Base-by-base conservation (phyloP, 1,140 invertebrate genomes). In the Bilobella aurantiaca region DNA sequence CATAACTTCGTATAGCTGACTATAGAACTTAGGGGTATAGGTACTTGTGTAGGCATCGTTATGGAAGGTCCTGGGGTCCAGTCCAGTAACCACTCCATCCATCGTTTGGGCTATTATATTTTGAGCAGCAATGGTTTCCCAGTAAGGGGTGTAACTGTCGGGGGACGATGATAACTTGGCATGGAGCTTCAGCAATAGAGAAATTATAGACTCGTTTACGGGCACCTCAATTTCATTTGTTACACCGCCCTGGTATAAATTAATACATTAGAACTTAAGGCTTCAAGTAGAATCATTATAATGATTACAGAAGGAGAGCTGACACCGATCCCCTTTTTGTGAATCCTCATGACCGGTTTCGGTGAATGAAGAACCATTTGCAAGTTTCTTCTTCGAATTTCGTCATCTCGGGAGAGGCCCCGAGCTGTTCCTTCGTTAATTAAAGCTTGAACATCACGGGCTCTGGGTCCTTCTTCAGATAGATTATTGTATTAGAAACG, bases 141-240 rank as follows among this genome's bases (percentile, higher is more conserved):
- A 72, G 56, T 63, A 72, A 0, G 80, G 80, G 71, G 81, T 81
- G 73, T 84, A 95, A 68, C 88, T 91, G 74, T 93, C 89, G 3
- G 88, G 83, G 37, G 84, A 80, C 2, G 88, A 89, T 0, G 88
- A 89, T 16, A 96, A 78, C 75, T 96, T 92, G 0, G 90, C 90
- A 77, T 97, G 93, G n/a, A 97, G 80, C 77, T 93, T 94, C 12
- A 97, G 79, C 27, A 98, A 78, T 37, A 97, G 79, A 8, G 58
- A 59, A 25, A 59, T 28, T 60, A 97, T 91, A 65, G 90, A 95
- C 77, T 97, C 93, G 72, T 92, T 89, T 16, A 72, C 47, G 8
- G 67, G 31, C 21, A 90, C 81, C 63, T 84, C 81, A 0, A 87
- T 79, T 23, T 67, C 67, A 46, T 73, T 56, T 21, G 61, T 63